phyloP scores from a whole-genome alignment of 2,797 vertebrate species.

The Epinephelus coioides region DNA sequence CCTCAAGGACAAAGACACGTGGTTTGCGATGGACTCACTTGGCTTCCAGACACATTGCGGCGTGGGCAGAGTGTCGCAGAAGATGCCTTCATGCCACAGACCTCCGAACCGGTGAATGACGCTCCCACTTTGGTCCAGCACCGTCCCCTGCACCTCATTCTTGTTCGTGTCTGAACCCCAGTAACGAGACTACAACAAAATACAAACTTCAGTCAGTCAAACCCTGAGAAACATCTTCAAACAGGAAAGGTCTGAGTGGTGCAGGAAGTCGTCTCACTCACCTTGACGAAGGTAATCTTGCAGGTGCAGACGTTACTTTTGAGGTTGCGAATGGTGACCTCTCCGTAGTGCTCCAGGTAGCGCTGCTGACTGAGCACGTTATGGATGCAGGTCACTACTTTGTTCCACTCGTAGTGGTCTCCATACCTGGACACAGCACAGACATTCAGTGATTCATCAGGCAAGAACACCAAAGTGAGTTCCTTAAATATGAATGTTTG shows the following conservation, averaged over 20 bases:
- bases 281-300: slow-evolving; percentile 96
- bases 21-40: slow-evolving; percentile 83
- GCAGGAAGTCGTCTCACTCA: slow-evolving; percentile 48
- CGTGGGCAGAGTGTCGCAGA: slow-evolving; percentile 88
- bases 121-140: slow-evolving; percentile 89
- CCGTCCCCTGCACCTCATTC: slow-evolving; percentile 93
- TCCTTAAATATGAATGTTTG: not conserved
- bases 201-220: not conserved
- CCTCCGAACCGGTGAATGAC: slow-evolving; percentile 93
- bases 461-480: not conserved
- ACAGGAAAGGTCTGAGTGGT: not conserved
- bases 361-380: slow-evolving; percentile 96
- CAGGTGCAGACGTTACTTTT: slow-evolving; percentile 90
- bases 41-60: slow-evolving; percentile 95
- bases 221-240: not conserved
- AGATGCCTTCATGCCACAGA: slow-evolving; percentile 95
- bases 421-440: slow-evolving; percentile 83
- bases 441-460: not conserved
- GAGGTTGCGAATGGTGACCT: slow-evolving; percentile 92
- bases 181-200: slow-evolving; percentile 89
- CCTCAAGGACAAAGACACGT: not conserved
- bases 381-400: slow-evolving; percentile 96
- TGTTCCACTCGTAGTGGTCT: slow-evolving; percentile 99
- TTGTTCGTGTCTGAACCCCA: slow-evolving; percentile 90
- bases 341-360: slow-evolving; percentile 95